Base-by-base conservation (phyloP, 2,797 vertebrate species). In the Chiloscyllium punctatum region DNA sequence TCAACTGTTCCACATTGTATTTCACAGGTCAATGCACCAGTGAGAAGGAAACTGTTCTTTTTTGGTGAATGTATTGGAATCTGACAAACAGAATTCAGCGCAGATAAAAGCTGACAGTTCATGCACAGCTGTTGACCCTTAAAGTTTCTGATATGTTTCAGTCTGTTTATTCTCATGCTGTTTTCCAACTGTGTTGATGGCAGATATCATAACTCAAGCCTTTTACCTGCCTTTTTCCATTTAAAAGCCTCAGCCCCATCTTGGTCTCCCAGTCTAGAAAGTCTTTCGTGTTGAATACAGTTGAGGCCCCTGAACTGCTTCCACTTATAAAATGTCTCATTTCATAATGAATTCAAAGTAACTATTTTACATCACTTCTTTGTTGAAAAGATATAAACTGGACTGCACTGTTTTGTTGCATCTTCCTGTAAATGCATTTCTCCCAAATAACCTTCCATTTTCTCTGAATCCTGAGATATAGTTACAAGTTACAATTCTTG, bases 21-120 rank as follows among this genome's bases (percentile, higher is more conserved):
- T 53, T 90, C 87, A 90, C 33, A 90, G 87, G 87, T 66, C 87
- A 90, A 66, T 90, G 87, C 27, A 90, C 30, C 30, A n/a, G 16
- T 84, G 87, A 6, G 62, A 90, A 62, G 87, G 53, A n/a, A 90
- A 62, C 30, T n/a, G 13, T 62, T 62, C 53, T n/a, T 18, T 62
- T 90, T 66, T 62, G 87, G 13, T n/a, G 57, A 66, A 66, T 62
- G 87, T 57, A 90, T 62, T 57, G 1, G 30, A 57, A 90, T 21
- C 57, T 66, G 87, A 90, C 57, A 90, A 53, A 11, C 87, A 90
- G 87, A 15, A 57, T 30, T 33, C 57, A 90, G 15, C 4, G 4
- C 53, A 62, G 48, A 88, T 88, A 88, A 53, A 57, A 57, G 86
- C 86, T 88, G 87, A 62, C 30, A 62, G 87, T 53, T 66, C 87